Evolutionary conservation across 2,888 invertebrate genomes (phyloP).

Genomic region (Andrena bucephala): DNA sequence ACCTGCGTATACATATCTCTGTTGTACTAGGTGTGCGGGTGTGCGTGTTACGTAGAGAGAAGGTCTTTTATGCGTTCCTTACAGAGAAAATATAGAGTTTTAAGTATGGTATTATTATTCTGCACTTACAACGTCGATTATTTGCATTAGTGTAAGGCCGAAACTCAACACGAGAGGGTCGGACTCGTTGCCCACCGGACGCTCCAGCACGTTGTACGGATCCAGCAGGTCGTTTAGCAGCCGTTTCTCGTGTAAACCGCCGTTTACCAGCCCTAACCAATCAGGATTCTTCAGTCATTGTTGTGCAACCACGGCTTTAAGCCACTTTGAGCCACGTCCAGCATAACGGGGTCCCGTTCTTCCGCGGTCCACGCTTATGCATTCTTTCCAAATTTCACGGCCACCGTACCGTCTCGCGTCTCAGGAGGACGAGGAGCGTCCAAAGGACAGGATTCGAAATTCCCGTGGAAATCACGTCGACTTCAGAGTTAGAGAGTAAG

Average conservation of each 20-base stretch:
- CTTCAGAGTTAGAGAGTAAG: too few species aligned
- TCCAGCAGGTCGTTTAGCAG: constrained; percentile 96
- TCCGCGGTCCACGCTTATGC: constrained; percentile 39
- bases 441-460: neutral
- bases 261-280: constrained; percentile 88
- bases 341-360: neutral
- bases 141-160: constrained; percentile 98
- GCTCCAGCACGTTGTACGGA: constrained; percentile 97
- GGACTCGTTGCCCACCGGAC: constrained; percentile 98
- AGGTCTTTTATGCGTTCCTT: constrained; percentile 35
- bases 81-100: constrained; percentile 27
- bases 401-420: neutral
- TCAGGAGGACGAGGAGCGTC: neutral
- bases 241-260: constrained; percentile 96
- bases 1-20: neutral
- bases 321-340: constrained; percentile 49
- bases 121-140: constrained; percentile 97
- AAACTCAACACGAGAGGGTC: constrained; percentile 97
- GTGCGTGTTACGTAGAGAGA: constrained; percentile 57
- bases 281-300: constrained; percentile 78
- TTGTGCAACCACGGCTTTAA: constrained; percentile 23
- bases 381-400: neutral
- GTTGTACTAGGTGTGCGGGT: constrained; percentile 45
- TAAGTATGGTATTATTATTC: constrained; percentile 49
- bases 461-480: too few species aligned